Evolutionary conservation across 1,140 invertebrate species (phyloP), one percentile per base, ranked within the genome.

Genomic region (Drosophila asahinai): DNA sequence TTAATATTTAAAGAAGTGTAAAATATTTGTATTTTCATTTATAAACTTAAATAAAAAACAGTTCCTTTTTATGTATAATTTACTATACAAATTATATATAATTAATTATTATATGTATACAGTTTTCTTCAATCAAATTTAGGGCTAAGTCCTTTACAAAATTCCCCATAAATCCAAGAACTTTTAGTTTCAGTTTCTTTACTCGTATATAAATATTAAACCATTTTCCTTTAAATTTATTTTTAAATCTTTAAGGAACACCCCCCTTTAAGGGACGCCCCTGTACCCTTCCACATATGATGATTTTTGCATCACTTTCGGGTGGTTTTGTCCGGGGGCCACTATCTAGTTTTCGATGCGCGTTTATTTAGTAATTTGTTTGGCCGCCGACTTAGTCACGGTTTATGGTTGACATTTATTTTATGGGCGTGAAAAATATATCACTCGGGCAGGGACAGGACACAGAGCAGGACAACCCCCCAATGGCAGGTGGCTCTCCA

Each of bases 371-470:
- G 86, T 86, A 90, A 90, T 90, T 90, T 90, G 86, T 90, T 90
- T 82, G 86, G 77, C 72, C 80, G 63, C 65, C 70, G 60, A 75
- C 70, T 90, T 86, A 67, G 86, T 77, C 79, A 90, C 76, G 86
- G 86, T 90, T 86, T 86, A 82, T 71, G 86, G 72, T 63, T 82
- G 86, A 90, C 86, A 91, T 90, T 90, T 91, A 90, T 90, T 90
- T 90, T 91, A 90, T 90, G 86, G 81, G 82, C 86, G 86, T 90
- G 86, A 54, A 91, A 82, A 91, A 90, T 91, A 75, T 90, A 89
- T 89, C 77, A 78, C 49, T 79, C 52, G 54, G 40, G 19, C 42
- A 40, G 25, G 51, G 57, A 4, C 51, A 36, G 51, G 49, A 0
- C 22, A 11, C 0, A 2, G 22, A n/a, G 2, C 11, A 54, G 51